phyloP scores from a whole-genome alignment of 30 jellyfish, hydroid and myxozoan genomes.

The Nemopilema nomurai region DNA sequence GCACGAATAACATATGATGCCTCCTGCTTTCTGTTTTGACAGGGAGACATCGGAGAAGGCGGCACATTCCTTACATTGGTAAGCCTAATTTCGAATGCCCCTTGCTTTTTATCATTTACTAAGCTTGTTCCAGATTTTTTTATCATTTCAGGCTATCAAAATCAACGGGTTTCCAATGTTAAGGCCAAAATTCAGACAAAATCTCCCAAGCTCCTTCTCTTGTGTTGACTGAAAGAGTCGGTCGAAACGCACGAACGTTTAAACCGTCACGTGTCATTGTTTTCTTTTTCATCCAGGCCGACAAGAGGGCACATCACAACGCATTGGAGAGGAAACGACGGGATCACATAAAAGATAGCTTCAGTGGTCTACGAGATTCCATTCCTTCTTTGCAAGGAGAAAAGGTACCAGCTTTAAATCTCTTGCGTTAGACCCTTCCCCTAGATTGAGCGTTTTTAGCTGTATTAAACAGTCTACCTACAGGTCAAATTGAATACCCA shows the following conservation, averaged over 20 bases:
- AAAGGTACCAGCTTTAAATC: slow-evolving; percentile 55
- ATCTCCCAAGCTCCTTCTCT: slow-evolving; percentile 1
- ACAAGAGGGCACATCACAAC: slow-evolving; percentile 98
- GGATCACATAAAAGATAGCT: slow-evolving; percentile 97
- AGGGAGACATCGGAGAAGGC: slow-evolving; percentile 81
- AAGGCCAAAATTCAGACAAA: background rate
- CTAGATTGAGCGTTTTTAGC: background rate
- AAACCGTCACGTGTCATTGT: slow-evolving; percentile 59
- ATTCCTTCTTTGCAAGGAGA: slow-evolving; percentile 98
- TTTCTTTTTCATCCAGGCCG: slow-evolving; percentile 83
- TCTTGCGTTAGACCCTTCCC: background rate
- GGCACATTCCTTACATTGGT: slow-evolving; percentile 76
- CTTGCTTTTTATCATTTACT: background rate
- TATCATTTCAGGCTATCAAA: background rate
- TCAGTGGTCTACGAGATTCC: slow-evolving; percentile 93
- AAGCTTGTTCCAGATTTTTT: background rate
- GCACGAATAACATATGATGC: slow-evolving; percentile 37
- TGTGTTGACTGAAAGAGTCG: background rate
- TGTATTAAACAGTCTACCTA: slow-evolving; percentile 51
- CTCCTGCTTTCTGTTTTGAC: slow-evolving; percentile 64
- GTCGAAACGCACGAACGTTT: slow-evolving; percentile 46
- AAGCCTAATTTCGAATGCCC: slow-evolving; percentile 31
- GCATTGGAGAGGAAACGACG: slow-evolving; percentile 99
- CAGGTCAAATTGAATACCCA: slow-evolving; percentile 57
- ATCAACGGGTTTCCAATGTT: background rate